Base-by-base conservation (phyloP, 2,888 invertebrate species). In the Actias luna region DNA sequence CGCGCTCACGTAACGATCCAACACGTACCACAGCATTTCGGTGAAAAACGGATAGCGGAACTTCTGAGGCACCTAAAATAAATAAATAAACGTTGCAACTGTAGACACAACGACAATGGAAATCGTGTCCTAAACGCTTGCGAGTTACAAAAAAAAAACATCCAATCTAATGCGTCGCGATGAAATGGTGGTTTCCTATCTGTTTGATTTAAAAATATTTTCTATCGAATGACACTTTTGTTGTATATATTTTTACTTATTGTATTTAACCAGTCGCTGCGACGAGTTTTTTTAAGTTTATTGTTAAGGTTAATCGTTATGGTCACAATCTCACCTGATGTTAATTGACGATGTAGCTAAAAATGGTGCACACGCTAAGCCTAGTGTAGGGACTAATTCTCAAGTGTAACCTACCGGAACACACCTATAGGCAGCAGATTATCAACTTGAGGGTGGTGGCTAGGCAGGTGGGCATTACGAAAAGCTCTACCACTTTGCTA, bases 1-100 rank as follows among this genome's bases (percentile, higher is more conserved):
- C 63, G 97, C 97, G 73, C 95, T 95, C 39, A 99, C 97, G 87
- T 99, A 99, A 52, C 98, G 95, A 76, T 98, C 98, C 71, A 99
- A 89, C 50, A 99, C 98, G 89, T 99, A 99, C 99, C 99, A 99
- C 65, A 98, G 92, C 96, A 99, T 98, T 92, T 99, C 99, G 16
- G 98, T 98, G 89, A 98, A 99, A 92, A 99, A 99, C 0, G 99
- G 99, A 85, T 99, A 99, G 0, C 99, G 96, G 91, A 99, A 99
- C 93, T 99, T 99, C 76, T 97, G 97, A 0, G 99, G 98, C 46
- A 99, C 99, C 96, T 96, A 12, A 5, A 55, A 12, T 16, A 25
- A 29, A 42, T n/a, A 42, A 57, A 59, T 10, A 61, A 55, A 55
- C 2, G 18, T 29, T 1, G n/a, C 42, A 50, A 25, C 46, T 50